A percentile compares a stretch with the other conserved stretches of the same genome.
These are phyloP conservation scores for Microtus montanus DNA, from an alignment of 2,113 vertebrate genomes.

Conservation along the genomic window DNA sequence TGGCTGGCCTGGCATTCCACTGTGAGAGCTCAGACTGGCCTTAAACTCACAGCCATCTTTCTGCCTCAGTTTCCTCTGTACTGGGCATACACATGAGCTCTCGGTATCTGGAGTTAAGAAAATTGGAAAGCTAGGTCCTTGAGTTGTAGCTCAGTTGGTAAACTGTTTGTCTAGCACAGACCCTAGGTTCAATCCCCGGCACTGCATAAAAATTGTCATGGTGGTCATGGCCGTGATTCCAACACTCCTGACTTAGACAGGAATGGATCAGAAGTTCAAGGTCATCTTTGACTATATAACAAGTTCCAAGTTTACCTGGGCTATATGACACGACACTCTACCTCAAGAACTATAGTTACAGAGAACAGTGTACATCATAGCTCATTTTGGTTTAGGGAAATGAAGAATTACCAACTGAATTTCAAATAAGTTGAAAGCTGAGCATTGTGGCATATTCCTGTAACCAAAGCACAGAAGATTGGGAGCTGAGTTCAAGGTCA, in stretches of 20 bases:
- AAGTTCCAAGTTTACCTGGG: background rate
- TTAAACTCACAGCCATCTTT: background rate
- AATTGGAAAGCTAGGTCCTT: background rate
- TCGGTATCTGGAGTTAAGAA: background rate
- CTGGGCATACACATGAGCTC: background rate
- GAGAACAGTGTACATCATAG: background rate
- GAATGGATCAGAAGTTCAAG: too few relatives aligned
- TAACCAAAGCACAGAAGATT: background rate
- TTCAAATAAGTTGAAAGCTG: slow-evolving; percentile 5
- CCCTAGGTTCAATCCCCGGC: background rate
- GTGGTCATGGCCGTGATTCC: too few relatives aligned
- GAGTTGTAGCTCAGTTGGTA: background rate
- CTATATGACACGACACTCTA: background rate
- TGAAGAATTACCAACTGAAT: slow-evolving; percentile 5
- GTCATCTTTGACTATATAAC: background rate
- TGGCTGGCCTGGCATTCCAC: background rate
- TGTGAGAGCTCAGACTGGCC: background rate
- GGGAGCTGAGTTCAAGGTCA: background rate
- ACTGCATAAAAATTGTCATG: background rate
- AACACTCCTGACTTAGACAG: too few relatives aligned
- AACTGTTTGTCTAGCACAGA: background rate
- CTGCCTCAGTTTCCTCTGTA: background rate
- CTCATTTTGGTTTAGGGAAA: slow-evolving; percentile 10
- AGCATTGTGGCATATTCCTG: background rate
- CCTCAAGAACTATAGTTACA: background rate